Percentiles rank a stretch among this genome's conserved stretches.
Conservation (phyloP, 2,888 invertebrate genomes). For the Quadroppia sp. region DNA sequence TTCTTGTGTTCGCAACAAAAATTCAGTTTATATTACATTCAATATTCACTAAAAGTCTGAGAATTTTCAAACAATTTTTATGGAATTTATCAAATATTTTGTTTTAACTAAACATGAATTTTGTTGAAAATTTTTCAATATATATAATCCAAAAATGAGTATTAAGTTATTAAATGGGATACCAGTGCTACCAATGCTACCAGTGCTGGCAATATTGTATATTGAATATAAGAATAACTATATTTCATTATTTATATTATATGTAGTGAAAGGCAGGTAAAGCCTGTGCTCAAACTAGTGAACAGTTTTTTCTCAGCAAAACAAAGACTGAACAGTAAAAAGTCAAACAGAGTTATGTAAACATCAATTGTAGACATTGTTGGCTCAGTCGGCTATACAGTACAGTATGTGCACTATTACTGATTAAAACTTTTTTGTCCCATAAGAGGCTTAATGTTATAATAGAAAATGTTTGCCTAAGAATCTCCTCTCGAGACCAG, state of each 20-base stretch:
- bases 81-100: conserved; percentile 34
- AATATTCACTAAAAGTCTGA: neutral
- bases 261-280: conserved; percentile 15
- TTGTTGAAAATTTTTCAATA: neutral
- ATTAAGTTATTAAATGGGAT: conserved; percentile 25
- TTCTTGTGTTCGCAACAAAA: conserved; percentile 22
- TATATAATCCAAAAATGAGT: conserved; percentile 17
- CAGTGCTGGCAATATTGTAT: neutral
- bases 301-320: conserved; percentile 29
- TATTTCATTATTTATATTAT: conserved; percentile 1
- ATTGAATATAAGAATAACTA: conserved; percentile 3
- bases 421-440: conserved; percentile 36
- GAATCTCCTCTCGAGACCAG: conserved; percentile 31
- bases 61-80: neutral
- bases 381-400: neutral
- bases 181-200: neutral
- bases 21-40: neutral
- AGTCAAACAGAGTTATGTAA: conserved; percentile 35
- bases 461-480: conserved; percentile 27
- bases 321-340: conserved; percentile 32
- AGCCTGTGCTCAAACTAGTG: neutral
- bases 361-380: conserved; percentile 35
- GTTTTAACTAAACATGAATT: conserved; percentile 7
- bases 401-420: conserved; percentile 22
- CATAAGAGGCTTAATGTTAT: conserved; percentile 38